Conservation (phyloP, 2,797 vertebrate genomes). For the Sparus aurata region DNA sequence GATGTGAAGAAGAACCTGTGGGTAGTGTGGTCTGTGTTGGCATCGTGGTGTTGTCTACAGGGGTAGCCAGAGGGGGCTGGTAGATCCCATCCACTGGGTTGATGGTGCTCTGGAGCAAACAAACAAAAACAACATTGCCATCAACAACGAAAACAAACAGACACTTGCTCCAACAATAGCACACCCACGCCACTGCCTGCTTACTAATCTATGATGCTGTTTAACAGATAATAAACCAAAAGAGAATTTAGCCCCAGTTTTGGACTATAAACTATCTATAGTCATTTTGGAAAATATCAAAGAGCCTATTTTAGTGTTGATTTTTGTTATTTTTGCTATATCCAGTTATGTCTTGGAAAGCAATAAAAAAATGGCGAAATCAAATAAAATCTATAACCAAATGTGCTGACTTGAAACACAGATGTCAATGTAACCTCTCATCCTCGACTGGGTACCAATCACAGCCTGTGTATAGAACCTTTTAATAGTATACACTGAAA, state of each 20-base stretch:
- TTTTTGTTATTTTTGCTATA: too few species aligned
- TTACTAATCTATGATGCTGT: conserved; percentile 23
- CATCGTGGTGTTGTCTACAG: conserved; percentile 91
- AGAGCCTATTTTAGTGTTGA: not conserved
- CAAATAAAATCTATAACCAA: not conserved
- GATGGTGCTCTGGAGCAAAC: conserved; percentile 93
- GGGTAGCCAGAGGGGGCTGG: conserved; percentile 92
- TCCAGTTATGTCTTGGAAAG: too few species aligned
- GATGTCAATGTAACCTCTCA: conserved; percentile 5
- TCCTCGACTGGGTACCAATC: not conserved
- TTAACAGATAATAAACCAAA: not conserved
- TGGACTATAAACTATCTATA: not conserved
- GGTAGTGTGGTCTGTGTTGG: conserved; percentile 95
- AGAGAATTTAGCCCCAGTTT: not conserved
- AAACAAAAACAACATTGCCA: conserved; percentile 51
- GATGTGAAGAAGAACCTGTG: conserved; percentile 86
- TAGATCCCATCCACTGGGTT: conserved; percentile 98
- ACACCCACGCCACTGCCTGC: conserved; percentile 45
- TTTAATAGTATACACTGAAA: conserved; percentile 36
- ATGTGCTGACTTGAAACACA: not conserved
- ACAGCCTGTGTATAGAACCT: conserved; percentile 13
- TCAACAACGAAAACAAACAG: conserved; percentile 42
- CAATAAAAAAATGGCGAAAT: too few species aligned
- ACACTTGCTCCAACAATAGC: not conserved
- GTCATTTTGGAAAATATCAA: too few species aligned